Percentiles rank a stretch among this genome's conserved stretches.
These are phyloP conservation scores for Zaprionus taronus DNA, from an alignment of 1,140 invertebrate genomes.

Conservation along the genomic window DNA sequence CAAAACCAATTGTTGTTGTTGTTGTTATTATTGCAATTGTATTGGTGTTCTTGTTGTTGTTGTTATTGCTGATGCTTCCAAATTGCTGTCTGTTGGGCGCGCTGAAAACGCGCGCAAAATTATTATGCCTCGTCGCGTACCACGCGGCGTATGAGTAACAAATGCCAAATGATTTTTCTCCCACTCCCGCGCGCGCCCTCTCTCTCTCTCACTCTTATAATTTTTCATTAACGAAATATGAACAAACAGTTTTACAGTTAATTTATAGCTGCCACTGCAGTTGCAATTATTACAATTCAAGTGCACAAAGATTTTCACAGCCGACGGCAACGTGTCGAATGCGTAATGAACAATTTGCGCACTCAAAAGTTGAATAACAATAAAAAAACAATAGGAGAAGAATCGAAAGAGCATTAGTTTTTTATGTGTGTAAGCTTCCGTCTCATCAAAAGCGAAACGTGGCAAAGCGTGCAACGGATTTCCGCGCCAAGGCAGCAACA, in stretches of 20 bases:
- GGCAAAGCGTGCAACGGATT: conserved; percentile 65
- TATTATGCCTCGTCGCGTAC: conserved; percentile 25
- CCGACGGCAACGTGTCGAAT: conserved; percentile 58
- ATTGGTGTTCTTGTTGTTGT: conserved; percentile 32
- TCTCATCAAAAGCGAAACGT: conserved; percentile 59
- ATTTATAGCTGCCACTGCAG: conserved; percentile 30
- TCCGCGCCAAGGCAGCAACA: conserved; percentile 66
- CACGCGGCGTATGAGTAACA: conserved; percentile 73
- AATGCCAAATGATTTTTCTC: conserved; percentile 21
- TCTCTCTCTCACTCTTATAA: neutral
- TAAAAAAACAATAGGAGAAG: conserved; percentile 29
- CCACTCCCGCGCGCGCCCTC: neutral
- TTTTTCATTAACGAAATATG: conserved; percentile 38
- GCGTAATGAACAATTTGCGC: conserved; percentile 57
- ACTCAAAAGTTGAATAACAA: conserved; percentile 33
- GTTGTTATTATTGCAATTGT: conserved; percentile 36
- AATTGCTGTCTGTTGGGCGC: conserved; percentile 58
- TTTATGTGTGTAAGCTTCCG: conserved; percentile 68
- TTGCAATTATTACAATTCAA: conserved; percentile 24
- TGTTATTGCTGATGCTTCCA: conserved; percentile 32
- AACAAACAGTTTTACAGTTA: conserved; percentile 7
- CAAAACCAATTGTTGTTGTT: conserved; percentile 28
- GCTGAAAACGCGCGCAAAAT: conserved; percentile 50
- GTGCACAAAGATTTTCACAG: conserved; percentile 4
- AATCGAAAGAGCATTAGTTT: conserved; percentile 29